These are phyloP conservation scores for Paratrypauchen microcephalus DNA, from an alignment of 2,797 vertebrate species.

Conservation along the genomic window DNA sequence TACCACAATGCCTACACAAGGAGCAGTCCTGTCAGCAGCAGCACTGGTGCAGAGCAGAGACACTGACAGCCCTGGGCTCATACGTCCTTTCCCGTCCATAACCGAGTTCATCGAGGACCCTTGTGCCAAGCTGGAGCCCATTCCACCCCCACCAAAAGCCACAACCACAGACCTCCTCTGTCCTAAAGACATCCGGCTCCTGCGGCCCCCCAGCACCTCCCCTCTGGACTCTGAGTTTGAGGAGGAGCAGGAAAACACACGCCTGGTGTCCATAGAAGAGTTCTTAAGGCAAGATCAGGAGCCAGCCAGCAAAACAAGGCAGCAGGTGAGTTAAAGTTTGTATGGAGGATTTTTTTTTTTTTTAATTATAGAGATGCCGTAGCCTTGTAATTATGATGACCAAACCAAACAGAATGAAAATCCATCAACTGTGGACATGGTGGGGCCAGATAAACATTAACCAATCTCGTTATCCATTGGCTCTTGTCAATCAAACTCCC, in stretches of 20 bases:
- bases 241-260: conserved; percentile 72
- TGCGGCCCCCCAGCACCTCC: conserved; percentile 61
- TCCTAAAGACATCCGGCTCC: conserved; percentile 55
- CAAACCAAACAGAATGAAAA: no score
- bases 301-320: conserved; percentile 35
- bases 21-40: conserved; percentile 18
- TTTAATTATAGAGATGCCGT: no score
- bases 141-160: conserved; percentile 55
- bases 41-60: conserved; percentile 61
- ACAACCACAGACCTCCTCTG: conserved; percentile 56
- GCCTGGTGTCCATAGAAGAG: conserved; percentile 81
- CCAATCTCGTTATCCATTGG: no score
- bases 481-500: no score
- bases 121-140: conserved; percentile 68
- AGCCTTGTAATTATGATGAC: no score
- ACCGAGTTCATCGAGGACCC: conserved; percentile 78
- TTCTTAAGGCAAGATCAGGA: conserved; percentile 75
- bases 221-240: conserved; percentile 77
- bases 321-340: conserved; percentile 61
- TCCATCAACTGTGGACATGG: no score
- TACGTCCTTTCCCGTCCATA: conserved; percentile 73
- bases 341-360: no score
- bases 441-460: no score
- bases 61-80: conserved; percentile 62
- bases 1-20: conserved; percentile 31